Evolutionary conservation across 2,113 vertebrate genomes (phyloP), one percentile per base, ranked within the genome.

Genomic region (Clarias batrachus): DNA sequence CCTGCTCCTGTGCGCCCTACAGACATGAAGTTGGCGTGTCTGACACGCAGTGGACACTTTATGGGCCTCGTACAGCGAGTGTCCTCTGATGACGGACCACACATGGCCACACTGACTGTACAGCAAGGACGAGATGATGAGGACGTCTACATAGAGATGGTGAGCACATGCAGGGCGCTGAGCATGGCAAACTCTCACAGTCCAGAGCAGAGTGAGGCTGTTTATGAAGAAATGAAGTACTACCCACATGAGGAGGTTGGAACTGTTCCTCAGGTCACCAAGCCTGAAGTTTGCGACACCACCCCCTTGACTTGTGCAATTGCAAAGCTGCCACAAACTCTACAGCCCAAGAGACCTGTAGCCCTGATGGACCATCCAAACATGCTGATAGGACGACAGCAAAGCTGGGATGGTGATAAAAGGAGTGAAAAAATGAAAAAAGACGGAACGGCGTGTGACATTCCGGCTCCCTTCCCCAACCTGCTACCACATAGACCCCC

Each of bases 141-240:
- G 59, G 97, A 98, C 1, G 96, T 99, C 70, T 98, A 99, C 89
- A 99, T 99, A 48, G 98, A 99, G 93, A 99, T 99, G 98, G 92
- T 96, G 83, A 97, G 97, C 73, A 95, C 96, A 21, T 94, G 93
- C 0, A 92, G 93, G n/a, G 91, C 94, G 86, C 88, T 82, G 11
- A 91, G 82, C 77, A 92, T 91, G 84, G 86, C 90, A 0, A 93
- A 95, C 37, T 93, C 90, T 0, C 92, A 94, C 63, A 96, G 96
- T 90, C 96, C 96, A 0, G 96, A 97, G 52, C 95, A 93, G 90
- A 94, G 82, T 0, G 98, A 99, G 87, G 96, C 96, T 0, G 97
- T 99, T 25, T 99, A 99, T 19, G 97, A 99, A 91, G 98, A 99
- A 90, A 99, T 99, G 98, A 98, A 97, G 78, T 99, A 97, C 92